Evolutionary conservation across 1,140 invertebrate genomes (phyloP), one percentile per base, ranked within the genome.

Genomic region (Drosophila hydei): DNA sequence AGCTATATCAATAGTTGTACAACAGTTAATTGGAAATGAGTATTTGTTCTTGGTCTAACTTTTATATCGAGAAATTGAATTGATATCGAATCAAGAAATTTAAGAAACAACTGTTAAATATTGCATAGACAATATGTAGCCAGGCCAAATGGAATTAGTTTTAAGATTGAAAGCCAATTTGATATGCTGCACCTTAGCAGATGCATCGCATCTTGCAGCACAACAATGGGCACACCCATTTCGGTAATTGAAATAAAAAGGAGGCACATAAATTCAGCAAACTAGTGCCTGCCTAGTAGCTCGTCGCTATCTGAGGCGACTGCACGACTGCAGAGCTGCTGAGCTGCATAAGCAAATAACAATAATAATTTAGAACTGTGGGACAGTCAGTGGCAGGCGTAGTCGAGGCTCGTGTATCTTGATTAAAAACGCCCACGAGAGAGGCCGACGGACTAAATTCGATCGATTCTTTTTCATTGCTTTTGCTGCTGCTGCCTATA

Each of bases 341-440:
- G 38, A 62, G 45, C 33, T 48, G 68, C 70, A 76, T 61, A 73
- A 76, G 47, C 62, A 68, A 76, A 52, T 74, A 77, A 65, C 70
- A 72, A 74, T 65, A 71, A 74, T 68, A 74, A 62, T 75, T 52
- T 61, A 72, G 55, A 69, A 50, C 11, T 12, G 27, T 16, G 36
- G 36, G 12, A 40, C 36, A 33, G 47, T 14, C 21, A 38, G 38
- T 52, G 70, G 52, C 50, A n/a, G 7, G 47, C 7, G 59, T 59
- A 64, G 58, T 60, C 47, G 51, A 18, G 45, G 54, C 19, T 75
- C 70, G 75, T 80, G 73, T 73, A 81, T 80, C 69, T 80, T 74
- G 77, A 80, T 77, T 80, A 74, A 81, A 70, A 81, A 77, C 69
- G 74, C 61, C 60, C 64, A 80, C 61, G 56, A 74, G 47, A 74